Conservation (phyloP, 2,113 vertebrate genomes). For the Chloropsis hardwickii region DNA sequence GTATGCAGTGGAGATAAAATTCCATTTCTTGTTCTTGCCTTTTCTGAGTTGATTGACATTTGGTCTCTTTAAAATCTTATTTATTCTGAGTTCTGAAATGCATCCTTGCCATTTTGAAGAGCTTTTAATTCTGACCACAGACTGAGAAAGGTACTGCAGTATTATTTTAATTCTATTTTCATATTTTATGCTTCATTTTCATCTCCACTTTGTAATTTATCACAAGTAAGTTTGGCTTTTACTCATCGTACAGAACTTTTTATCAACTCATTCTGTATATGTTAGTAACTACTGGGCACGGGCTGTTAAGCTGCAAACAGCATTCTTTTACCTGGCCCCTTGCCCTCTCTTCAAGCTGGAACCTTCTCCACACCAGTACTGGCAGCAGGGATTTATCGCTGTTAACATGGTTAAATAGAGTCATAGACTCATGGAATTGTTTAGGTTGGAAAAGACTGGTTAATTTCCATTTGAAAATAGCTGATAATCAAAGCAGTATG, state of each 20-base stretch:
- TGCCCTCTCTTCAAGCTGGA: neutral
- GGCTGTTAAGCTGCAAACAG: neutral
- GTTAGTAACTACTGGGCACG: neutral
- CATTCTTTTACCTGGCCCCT: neutral
- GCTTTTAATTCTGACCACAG: conserved; percentile 44
- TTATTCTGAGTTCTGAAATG: conserved; percentile 45
- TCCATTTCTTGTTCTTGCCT: neutral
- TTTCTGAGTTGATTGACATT: neutral
- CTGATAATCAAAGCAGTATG: neutral
- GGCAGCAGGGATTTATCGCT: neutral
- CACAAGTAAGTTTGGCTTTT: conserved; percentile 29
- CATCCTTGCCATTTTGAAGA: conserved; percentile 29
- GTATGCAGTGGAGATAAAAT: neutral
- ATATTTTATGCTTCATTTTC: conserved; percentile 45
- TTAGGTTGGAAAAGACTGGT: neutral
- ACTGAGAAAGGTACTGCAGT: conserved; percentile 46
- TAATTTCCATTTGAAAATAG: conserved; percentile 24
- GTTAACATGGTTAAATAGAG: neutral
- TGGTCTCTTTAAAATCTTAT: neutral
- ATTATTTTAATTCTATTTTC: conserved; percentile 49
- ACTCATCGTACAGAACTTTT: conserved; percentile 31
- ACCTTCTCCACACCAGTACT: neutral
- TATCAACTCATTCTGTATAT: conserved; percentile 5
- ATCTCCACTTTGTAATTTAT: conserved; percentile 23
- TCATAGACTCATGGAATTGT: neutral